Evolutionary conservation across 2,888 invertebrate genomes (phyloP), one percentile per base, ranked within the genome.

Genomic region (Malthinus seriepunctatus): DNA sequence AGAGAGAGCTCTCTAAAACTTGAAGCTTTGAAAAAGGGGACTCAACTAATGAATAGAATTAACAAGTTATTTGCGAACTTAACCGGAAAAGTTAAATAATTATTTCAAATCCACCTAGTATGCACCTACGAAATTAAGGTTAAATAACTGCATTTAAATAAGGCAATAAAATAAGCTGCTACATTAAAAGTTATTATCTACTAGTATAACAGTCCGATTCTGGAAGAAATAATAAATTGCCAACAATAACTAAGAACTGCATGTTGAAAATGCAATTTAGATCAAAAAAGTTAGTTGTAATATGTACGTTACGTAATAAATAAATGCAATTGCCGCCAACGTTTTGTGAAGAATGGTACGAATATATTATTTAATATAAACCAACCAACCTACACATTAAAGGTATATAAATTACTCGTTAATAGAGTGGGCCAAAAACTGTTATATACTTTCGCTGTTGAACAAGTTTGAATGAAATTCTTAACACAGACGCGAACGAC

Each of bases 291-390:
- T 48, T 38, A 56, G 35, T 9, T 35, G 10, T 31, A 9, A 33
- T 33, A 42, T 42, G 55, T 55, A 54, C 44, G 45, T 59, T 62
- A 56, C 53, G 56, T 59, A 59, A 59, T 33, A 51, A 51, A 57
- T 45, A 56, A 51, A 56, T 56, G 55, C 62, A 55, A 52, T 47
- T 47, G 51, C 56, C 61, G 58, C 64, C 60, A 64, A 62, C 62
- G 56, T 56, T 35, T 42, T 50, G 42, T 56, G 56, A 60, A 64
- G 62, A 55, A 56, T 54, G 45, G 62, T 55, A 62, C 60, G 64
- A 64, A 62, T 58, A 60, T 55, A 60, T 60, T 60, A 62, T 64
- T 64, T 60, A 62, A 64, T 64, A 64, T 60, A 57, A 53, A 52
- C 15, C 62, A 53, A 52, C 15, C 62, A 53, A 48, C 64, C 60